Percentiles rank a stretch among this genome's conserved stretches.
phyloP scores from a whole-genome alignment of 2,888 invertebrate genomes.

The Yponomeuta cagnagella region DNA sequence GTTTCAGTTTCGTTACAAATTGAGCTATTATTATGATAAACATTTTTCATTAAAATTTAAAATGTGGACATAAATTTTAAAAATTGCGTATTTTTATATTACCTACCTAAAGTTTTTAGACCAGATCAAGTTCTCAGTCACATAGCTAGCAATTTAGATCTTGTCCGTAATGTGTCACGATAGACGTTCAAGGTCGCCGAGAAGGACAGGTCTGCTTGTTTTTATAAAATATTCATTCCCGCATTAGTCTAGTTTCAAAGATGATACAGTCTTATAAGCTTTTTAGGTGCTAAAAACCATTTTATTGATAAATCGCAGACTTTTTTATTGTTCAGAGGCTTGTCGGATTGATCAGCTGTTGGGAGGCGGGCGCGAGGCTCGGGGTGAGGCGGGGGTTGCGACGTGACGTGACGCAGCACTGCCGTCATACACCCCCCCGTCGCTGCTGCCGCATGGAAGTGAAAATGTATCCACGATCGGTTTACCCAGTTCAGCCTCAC shows the following conservation, averaged over 20 bases:
- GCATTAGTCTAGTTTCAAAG: neutral
- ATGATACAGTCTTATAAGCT: neutral
- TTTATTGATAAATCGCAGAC: neutral
- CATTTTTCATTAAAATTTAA: too few relatives aligned
- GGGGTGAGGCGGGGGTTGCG: constrained; percentile 22
- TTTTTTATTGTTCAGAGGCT: constrained; percentile 3
- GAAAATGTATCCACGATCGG: constrained; percentile 1
- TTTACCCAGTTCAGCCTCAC: constrained; percentile 6
- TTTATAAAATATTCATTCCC: neutral
- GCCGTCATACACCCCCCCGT: constrained; percentile 36
- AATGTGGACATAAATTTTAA: too few relatives aligned
- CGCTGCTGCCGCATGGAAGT: constrained; percentile 22
- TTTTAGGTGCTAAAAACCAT: neutral
- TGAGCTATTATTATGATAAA: too few relatives aligned
- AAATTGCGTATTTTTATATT: too few relatives aligned
- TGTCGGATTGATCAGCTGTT: constrained; percentile 25
- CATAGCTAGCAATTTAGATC: neutral
- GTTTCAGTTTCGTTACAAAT: too few relatives aligned
- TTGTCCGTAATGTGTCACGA: neutral
- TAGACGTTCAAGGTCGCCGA: neutral
- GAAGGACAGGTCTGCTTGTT: neutral
- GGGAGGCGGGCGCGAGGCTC: constrained; percentile 13
- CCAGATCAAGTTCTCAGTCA: too few relatives aligned
- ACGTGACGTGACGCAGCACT: constrained; percentile 44
- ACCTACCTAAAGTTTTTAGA: too few relatives aligned